Conservation (phyloP, 1,140 invertebrate species). For the Artemia franciscana region DNA sequence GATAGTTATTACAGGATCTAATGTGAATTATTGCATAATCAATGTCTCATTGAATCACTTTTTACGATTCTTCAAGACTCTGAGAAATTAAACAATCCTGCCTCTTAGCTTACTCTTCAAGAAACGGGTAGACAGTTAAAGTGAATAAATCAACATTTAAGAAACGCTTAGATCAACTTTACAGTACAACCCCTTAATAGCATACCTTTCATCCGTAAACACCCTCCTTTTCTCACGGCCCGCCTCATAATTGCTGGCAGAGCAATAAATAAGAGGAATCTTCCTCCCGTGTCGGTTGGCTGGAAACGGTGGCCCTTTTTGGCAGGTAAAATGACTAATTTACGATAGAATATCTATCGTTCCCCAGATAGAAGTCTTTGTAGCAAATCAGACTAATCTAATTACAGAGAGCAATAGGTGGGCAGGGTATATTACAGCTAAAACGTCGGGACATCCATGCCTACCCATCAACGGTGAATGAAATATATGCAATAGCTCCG, state of each 20-base stretch:
- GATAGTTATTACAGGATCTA: too few relatives aligned
- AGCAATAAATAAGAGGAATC: not conserved
- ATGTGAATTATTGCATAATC: too few relatives aligned
- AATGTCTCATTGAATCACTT: too few relatives aligned
- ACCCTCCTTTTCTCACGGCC: not conserved
- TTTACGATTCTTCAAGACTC: too few relatives aligned
- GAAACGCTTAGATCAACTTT: not conserved
- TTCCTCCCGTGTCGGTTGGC: not conserved
- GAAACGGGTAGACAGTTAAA: not conserved
- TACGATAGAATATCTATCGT: not conserved
- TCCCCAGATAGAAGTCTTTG: not conserved
- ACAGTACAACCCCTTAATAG: not conserved
- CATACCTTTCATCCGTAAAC: not conserved
- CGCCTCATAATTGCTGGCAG: not conserved
- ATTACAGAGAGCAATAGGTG: not conserved
- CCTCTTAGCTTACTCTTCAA: too few relatives aligned
- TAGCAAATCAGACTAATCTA: not conserved
- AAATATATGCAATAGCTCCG: not conserved
- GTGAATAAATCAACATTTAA: not conserved
- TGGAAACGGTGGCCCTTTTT: not conserved
- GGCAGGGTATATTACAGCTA: not conserved
- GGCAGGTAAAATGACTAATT: too few relatives aligned
- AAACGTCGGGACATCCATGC: not conserved
- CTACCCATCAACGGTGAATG: not conserved
- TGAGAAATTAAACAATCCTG: too few relatives aligned